Conservation (phyloP, 2,797 vertebrate genomes). For the Megaceryle alcyon region DNA sequence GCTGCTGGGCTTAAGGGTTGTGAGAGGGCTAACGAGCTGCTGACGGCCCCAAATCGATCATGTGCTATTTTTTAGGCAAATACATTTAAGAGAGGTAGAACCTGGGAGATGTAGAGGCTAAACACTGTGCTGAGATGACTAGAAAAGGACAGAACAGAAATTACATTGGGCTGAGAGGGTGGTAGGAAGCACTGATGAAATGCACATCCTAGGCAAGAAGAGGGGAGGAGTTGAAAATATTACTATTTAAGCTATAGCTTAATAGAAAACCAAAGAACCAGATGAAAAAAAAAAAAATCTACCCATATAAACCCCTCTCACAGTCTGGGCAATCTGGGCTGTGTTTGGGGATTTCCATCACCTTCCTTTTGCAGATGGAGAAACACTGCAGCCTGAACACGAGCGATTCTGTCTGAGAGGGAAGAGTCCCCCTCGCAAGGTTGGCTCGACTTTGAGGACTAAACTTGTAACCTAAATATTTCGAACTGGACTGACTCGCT, state of each 20-base stretch:
- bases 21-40: neutral
- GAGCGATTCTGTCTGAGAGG: neutral
- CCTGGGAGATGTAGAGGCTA: neutral
- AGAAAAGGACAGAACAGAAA: neutral
- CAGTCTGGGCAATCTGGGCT: neutral
- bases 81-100: neutral
- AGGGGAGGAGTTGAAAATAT: neutral
- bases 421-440: neutral
- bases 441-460: neutral
- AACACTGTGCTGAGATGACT: neutral
- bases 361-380: neutral
- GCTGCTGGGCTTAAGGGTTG: neutral
- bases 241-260: neutral
- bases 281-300: neutral
- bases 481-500: fast-evolving
- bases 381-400: neutral
- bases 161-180: neutral
- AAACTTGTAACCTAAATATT: no score
- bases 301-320: no score
- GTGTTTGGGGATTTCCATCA: neutral
- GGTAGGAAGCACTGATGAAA: neutral
- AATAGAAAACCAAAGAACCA: neutral
- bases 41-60: neutral
- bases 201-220: neutral
- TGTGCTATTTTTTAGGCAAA: neutral